Base-by-base conservation (phyloP, 2,888 invertebrate genomes). In the Exocentrus adspersus region DNA sequence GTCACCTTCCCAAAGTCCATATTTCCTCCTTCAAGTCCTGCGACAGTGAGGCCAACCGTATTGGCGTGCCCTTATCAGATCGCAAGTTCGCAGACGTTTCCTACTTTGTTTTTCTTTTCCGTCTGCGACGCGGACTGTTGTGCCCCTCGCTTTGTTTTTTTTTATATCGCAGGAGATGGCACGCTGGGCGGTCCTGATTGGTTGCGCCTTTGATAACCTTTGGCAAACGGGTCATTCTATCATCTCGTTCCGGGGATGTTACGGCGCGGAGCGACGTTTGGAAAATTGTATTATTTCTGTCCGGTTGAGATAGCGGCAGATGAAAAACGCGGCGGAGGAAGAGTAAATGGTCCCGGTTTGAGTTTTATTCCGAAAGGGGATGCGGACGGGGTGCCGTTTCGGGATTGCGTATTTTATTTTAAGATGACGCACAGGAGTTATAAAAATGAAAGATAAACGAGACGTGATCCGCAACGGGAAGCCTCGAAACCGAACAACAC, bases 141-240 rank as follows among this genome's bases (percentile, higher is more conserved):
- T 61, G 32, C 56, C 24, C 64, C 50, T 24, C 42, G 24, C 51
- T 67, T 62, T 64, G 24, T 62, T 67, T 67, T 59, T 62, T 53
- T 51, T 56, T n/a, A n/a, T n/a, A n/a, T n/a, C n/a, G n/a, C 52
- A 43, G 41, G 17, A 32, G 37, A 20, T 12, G 48, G 48, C 53
- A 53, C 21, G 54, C 52, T 64, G 64, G 56, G 53, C 51, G 45
- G 54, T 45, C 51, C 51, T 63, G 69, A 72, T 65, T 69, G 70
- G 69, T 64, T 61, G 64, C 67, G 67, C 46, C 64, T 56, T 50
- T 65, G 72, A 71, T 72, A 67, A 72, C 70, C 65, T 65, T 61
- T 62, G 62, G 60, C 68, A 63, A 67, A 65, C 64, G 67, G 65
- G 62, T 62, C 64, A 60, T 70, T 72, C 63, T 62, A 72, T 72